These are phyloP conservation scores for Ictalurus punctatus DNA, from an alignment of 2,113 vertebrate species.

Conservation along the genomic window DNA sequence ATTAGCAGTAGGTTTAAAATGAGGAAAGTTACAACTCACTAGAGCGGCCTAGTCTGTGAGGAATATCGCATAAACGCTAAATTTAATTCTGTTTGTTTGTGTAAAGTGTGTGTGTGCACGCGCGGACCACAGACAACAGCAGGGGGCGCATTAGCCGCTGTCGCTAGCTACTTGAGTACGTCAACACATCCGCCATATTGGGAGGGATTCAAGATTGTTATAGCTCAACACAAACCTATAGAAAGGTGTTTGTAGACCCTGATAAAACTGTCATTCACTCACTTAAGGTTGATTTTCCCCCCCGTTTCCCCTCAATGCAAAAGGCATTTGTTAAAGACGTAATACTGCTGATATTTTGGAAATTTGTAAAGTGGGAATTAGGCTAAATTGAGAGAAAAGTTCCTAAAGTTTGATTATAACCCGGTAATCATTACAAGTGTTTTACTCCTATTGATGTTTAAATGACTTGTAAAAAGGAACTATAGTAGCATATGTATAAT, in stretches of 20 bases:
- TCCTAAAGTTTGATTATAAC: neutral
- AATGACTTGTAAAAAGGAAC: no score
- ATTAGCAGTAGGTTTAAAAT: neutral
- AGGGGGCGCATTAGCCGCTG: neutral
- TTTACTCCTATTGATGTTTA: no score
- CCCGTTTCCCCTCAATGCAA: no score
- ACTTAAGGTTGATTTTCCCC: no score
- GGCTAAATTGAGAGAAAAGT: neutral
- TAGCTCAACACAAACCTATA: neutral
- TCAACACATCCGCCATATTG: neutral
- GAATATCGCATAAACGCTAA: neutral
- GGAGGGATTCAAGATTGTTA: neutral
- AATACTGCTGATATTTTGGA: neutral
- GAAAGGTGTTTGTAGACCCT: neutral
- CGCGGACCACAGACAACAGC: neutral
- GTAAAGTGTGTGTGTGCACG: neutral
- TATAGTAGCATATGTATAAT: no score
- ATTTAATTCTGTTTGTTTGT: neutral
- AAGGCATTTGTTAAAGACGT: neutral
- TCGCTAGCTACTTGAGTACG: neutral
- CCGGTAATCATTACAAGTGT: neutral
- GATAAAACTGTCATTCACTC: neutral
- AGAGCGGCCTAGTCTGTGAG: neutral
- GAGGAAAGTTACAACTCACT: neutral
- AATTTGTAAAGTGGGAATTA: neutral